Base-by-base conservation (phyloP, 2,113 vertebrate species). In the Myrmecophaga tridactyla region DNA sequence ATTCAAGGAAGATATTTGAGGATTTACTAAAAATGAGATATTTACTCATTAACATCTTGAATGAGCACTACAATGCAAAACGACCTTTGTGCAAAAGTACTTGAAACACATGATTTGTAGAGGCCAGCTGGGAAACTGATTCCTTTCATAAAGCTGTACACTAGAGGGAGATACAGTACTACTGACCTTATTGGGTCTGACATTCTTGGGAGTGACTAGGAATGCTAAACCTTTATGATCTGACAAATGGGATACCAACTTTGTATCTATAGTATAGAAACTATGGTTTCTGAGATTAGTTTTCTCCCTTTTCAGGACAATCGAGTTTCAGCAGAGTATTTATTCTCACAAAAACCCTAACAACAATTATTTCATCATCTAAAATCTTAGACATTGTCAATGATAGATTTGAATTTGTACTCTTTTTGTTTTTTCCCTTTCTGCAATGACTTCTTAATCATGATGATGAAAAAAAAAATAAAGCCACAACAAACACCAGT, bases 381-480 rank as follows among this genome's bases (percentile, higher is more conserved):
- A 53, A 75, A 72, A 84, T 86, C 41, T 56, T 58, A 36, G 23
- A 34, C 25, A 29, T 75, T n/a, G 12, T 51, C 60, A 86, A 76
- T 58, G 56, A 81, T 70, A 72, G 29, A 56, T 97, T 96, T 60
- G 31, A 88, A 53, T 80, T 9, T 58, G 0, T 10, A 14, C 36
- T 78, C 18, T 76, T 62, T 73, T 65, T n/a, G n/a, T 53, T 60
- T 80, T 93, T n/a, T 92, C 87, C 77, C 34, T 90, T n/a, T 78
- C 60, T 77, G 23, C n/a, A 90, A 14, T 88, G 39, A 88, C 63
- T 86, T 7, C 15, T 72, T 93, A 89, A 94, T 95, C 65, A 84
- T 82, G 69, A 78, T 78, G n/a, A n/a, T n/a, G n/a, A n/a, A n/a
- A n/a, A n/a, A n/a, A n/a, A n/a, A n/a, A n/a, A n/a, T n/a, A n/a